Evolutionary conservation across 2,113 vertebrate species (phyloP).

Genomic region (Phoxinus phoxinus): DNA sequence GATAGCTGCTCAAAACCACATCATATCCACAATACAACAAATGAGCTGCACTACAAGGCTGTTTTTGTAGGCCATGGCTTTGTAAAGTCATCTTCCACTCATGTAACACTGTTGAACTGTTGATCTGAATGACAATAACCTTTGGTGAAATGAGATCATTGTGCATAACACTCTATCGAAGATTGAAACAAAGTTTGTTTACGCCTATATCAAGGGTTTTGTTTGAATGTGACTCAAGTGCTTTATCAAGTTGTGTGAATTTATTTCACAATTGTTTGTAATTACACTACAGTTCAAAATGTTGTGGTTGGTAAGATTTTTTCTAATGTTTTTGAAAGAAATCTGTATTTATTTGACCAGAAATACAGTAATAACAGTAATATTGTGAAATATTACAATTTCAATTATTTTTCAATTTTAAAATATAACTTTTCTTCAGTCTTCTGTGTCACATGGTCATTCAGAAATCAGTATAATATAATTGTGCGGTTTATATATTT

Average conservation of each 20-base stretch:
- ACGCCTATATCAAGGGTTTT: neutral
- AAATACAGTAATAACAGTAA: neutral
- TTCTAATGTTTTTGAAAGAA: neutral
- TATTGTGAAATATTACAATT: neutral
- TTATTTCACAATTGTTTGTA: neutral
- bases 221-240: neutral
- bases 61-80: conserved; percentile 24
- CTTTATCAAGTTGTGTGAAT: neutral
- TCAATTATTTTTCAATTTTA: no score
- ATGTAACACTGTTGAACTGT: neutral
- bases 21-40: conserved; percentile 59
- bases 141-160: neutral
- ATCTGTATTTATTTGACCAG: neutral
- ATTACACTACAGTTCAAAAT: neutral
- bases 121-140: neutral
- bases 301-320: neutral
- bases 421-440: no score
- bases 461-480: neutral
- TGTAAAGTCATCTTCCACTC: neutral
- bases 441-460: neutral
- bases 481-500: neutral
- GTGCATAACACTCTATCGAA: neutral
- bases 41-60: conserved; percentile 55
- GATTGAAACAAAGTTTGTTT: neutral
- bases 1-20: conserved; percentile 73